Evolutionary conservation across 2,113 vertebrate species (phyloP).

Genomic region (Bostrychus sinensis): DNA sequence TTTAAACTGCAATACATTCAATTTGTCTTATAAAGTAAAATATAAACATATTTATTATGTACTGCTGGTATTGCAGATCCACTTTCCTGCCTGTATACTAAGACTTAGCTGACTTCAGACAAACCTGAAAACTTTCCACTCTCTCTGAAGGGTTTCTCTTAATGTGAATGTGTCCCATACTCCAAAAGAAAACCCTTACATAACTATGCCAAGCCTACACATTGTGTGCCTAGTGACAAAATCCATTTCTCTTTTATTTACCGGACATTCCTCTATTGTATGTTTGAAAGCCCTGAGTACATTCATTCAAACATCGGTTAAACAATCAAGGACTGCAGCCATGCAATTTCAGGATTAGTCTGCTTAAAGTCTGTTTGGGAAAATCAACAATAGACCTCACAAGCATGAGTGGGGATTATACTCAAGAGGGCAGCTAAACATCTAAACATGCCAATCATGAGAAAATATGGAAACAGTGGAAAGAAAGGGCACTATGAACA

Average conservation of each 20-base stretch:
- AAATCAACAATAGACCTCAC: conserved; percentile 23
- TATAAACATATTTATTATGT: neutral
- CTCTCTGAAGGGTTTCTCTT: neutral
- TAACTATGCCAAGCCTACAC: neutral
- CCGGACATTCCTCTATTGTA: neutral
- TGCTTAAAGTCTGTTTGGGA: conserved; percentile 15
- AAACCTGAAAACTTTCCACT: neutral
- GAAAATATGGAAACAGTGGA: neutral
- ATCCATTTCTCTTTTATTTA: neutral
- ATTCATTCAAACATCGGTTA: conserved; percentile 8
- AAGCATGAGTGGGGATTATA: neutral
- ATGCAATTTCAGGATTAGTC: conserved; percentile 41
- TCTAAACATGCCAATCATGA: conserved; percentile 7
- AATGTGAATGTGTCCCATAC: neutral
- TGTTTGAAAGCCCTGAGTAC: neutral
- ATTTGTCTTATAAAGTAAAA: neutral
- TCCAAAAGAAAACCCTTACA: neutral
- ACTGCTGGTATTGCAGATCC: neutral
- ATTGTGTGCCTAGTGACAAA: conserved; percentile 1
- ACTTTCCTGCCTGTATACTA: neutral
- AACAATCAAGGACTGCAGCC: conserved; percentile 5
- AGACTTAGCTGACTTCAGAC: no score
- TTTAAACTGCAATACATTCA: no score
- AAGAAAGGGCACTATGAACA: neutral
- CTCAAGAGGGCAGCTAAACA: neutral